Conservation (phyloP, 2,888 invertebrate species). For the Biston stratarius region DNA sequence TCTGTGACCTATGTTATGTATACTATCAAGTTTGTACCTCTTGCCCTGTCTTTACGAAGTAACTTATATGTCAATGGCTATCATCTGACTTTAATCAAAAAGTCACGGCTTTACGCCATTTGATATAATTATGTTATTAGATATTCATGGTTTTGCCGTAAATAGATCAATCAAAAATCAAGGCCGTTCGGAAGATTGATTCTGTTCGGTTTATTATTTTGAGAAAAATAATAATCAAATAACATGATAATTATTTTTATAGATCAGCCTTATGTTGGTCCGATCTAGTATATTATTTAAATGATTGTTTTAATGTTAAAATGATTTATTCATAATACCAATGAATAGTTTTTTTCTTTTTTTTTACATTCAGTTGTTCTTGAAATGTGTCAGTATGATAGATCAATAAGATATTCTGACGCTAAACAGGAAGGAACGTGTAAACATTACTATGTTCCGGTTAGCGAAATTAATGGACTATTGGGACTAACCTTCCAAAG, state of each 20-base stretch:
- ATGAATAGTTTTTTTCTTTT: too few relatives aligned
- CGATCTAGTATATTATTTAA: conserved; percentile 4
- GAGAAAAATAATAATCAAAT: conserved; percentile 22
- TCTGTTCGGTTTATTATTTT: conserved; percentile 6
- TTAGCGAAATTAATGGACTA: too few relatives aligned
- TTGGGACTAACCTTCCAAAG: too few relatives aligned
- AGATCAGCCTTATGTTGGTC: conserved; percentile 10
- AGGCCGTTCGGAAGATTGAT: conserved; percentile 24
- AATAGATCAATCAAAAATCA: conserved; percentile 29
- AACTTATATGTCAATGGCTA: not conserved
- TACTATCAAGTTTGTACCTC: too few relatives aligned
- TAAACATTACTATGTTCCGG: too few relatives aligned
- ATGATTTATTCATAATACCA: too few relatives aligned
- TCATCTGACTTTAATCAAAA: not conserved
- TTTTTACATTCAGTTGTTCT: too few relatives aligned
- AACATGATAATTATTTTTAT: conserved; percentile 22
- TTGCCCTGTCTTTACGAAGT: not conserved
- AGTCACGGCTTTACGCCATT: conserved; percentile 14
- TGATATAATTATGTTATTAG: conserved; percentile 13
- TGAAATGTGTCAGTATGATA: too few relatives aligned
- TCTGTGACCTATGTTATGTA: too few relatives aligned
- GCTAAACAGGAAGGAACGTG: too few relatives aligned
- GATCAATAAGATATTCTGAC: too few relatives aligned
- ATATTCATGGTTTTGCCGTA: conserved; percentile 20
- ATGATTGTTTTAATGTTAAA: not conserved